phyloP scores from a whole-genome alignment of 1,140 invertebrate genomes.

The Ooceraea biroi region DNA sequence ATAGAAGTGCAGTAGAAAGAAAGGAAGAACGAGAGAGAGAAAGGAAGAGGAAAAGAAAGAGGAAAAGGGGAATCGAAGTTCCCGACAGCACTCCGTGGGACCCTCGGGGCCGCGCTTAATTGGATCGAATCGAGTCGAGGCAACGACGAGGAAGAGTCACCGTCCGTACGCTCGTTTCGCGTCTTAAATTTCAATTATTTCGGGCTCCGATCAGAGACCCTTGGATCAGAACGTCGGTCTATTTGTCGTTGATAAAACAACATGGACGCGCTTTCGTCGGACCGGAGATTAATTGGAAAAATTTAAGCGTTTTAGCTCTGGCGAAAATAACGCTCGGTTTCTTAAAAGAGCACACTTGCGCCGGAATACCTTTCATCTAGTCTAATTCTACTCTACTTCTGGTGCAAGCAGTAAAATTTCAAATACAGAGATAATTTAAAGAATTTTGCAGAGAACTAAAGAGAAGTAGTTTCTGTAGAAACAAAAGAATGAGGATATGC shows the following conservation, averaged over 20 bases:
- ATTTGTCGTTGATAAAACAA: constrained; percentile 70
- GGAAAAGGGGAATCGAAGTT: constrained; percentile 66
- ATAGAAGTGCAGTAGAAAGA: neutral
- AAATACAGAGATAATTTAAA: neutral
- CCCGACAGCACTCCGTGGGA: constrained; percentile 31
- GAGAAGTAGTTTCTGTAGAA: constrained; percentile 1
- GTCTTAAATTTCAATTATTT: constrained; percentile 81
- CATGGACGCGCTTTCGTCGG: constrained; percentile 57
- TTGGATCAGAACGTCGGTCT: constrained; percentile 66
- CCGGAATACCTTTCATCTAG: neutral
- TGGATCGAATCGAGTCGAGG: constrained; percentile 77
- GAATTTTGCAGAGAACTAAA: neutral
- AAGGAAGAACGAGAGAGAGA: neutral
- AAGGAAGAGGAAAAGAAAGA: constrained; percentile 23
- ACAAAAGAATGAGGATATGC: neutral
- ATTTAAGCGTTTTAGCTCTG: neutral
- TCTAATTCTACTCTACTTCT: constrained; percentile 8
- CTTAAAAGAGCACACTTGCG: neutral
- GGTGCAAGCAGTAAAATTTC: neutral
- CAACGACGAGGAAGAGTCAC: constrained; percentile 61
- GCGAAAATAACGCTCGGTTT: constrained; percentile 1
- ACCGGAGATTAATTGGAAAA: constrained; percentile 72
- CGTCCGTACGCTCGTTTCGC: constrained; percentile 67
- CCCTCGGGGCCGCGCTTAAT: constrained; percentile 74
- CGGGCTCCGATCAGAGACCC: constrained; percentile 59